Base-by-base conservation (phyloP, 2,888 invertebrate genomes). In the Chrysomela aeneicollis region DNA sequence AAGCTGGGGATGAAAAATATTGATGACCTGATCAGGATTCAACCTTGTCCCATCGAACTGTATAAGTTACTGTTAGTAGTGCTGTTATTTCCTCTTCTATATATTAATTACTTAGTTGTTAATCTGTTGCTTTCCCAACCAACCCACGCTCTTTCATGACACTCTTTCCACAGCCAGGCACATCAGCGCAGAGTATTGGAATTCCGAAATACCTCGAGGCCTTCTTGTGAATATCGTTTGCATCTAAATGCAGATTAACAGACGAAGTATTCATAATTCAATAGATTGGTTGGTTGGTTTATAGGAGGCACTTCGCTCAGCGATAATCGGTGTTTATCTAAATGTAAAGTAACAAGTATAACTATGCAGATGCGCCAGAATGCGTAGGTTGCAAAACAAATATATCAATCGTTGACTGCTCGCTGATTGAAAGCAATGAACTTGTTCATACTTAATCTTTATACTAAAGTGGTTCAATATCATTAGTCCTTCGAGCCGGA, bases 311-410 rank as follows among this genome's bases (percentile, higher is more conserved):
- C 10, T 15, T 42, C 12, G n/a, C 10, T 15, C 53, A 49, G 53
- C 60, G 60, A 53, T 52, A 53, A 64, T 64, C 61, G 61, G 61
- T 58, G 57, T 59, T 52, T 37, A 53, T 65, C 61, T 65, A 65
- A 65, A 65, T 61, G 64, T 53, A 59, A 65, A 65, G 54, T 47
- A 30, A 35, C 4, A 26, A 26, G n/a, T n/a, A n/a, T n/a, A n/a
- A n/a, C 52, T 35, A 26, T 60, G 52, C 18, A 21, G 21, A 35
- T 35, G 35, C 9, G 2, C 26, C n/a, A 26, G 26, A 12, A 9
- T 10, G 42, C n/a, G 42, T 42, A 42, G 42, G 15, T 42, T 12
- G 42, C 15, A 4, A 42, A 42, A 42, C 42, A 42, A 42, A 42
- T 42, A 8, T 4, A n/a, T 42, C 15, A 15, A 42, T 15, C 42